Base-by-base conservation (phyloP, 2,888 invertebrate species). In the Drosophila kuntzei region DNA sequence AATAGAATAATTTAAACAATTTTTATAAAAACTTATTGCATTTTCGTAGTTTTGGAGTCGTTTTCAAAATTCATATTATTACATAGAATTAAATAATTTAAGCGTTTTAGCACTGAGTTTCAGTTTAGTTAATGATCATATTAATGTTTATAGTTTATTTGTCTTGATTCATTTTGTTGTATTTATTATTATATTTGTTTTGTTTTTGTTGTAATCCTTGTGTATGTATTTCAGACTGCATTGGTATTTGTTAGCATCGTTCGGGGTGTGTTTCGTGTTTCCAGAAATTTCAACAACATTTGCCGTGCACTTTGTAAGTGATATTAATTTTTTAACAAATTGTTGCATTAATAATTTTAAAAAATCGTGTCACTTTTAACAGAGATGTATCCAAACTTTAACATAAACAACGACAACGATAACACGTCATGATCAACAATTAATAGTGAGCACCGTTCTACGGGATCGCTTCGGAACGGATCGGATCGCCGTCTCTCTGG, bases 401-500 rank as follows among this genome's bases (percentile, higher is more conserved):
- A 76, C 63, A 58, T 55, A 41, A 61, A 67, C 62, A 80, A 71
- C 36, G 43, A 46, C 29, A 53, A 43, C 44, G 57, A 57, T 44
- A 57, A 57, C 44, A 54, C 81, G 73, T 53, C 74, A 79, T 71
- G 64, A 74, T 71, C 37, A 76, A 76, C 75, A 75, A 77, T 47
- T 65, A 55, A 55, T 22, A 18, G 50, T 47, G 43, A 61, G 47
- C 43, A 44, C 44, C 44, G 25, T 25, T 44, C 14, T 14, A 44
- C 44, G 44, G 44, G 25, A 43, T 25, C 43, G 22, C 25, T 43
- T 46, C 44, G 59, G 54, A 55, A 27, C 58, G 41, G 55, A 61
- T 76, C 71, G 72, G 54, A 36, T 54, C 74, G 62, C 70, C 70
- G 71, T 50, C 71, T 62, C 67, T 61, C 61, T 71, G 54, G 63